Conservation (phyloP, 1,140 invertebrate genomes). For the Polypedilum vanderplanki region DNA sequence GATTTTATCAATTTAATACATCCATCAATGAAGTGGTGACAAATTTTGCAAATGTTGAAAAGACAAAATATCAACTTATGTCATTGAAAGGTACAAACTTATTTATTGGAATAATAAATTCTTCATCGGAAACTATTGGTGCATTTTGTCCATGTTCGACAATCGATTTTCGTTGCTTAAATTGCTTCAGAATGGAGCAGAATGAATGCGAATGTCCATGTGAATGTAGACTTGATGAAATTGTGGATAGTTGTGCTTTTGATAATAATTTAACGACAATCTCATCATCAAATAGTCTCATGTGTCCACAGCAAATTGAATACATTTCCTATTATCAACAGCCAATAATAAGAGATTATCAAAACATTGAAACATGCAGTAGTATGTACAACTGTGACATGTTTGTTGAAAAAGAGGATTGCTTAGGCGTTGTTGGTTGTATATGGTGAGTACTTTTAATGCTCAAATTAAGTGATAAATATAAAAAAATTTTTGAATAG, state of each 20-base stretch:
- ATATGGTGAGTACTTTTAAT: slow-evolving; percentile 57
- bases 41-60: slow-evolving; percentile 80
- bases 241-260: slow-evolving; percentile 33
- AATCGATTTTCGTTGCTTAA: slow-evolving; percentile 79
- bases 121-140: slow-evolving; percentile 56
- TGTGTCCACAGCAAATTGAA: slow-evolving; percentile 39
- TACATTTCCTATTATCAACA: neutral
- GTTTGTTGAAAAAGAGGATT: slow-evolving; percentile 63
- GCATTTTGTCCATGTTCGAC: slow-evolving; percentile 92
- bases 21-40: slow-evolving; percentile 66
- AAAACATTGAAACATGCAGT: neutral
- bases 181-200: slow-evolving; percentile 91
- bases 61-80: slow-evolving; percentile 80
- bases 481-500: too few relatives aligned
- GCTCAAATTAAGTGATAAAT: neutral
- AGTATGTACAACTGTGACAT: slow-evolving; percentile 60
- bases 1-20: slow-evolving; percentile 77
- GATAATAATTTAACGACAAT: slow-evolving; percentile 41
- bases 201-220: slow-evolving; percentile 93
- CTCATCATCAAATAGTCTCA: slow-evolving; percentile 35
- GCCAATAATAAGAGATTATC: neutral
- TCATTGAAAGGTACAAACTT: slow-evolving; percentile 76
- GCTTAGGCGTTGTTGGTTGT: slow-evolving; percentile 78
- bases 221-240: slow-evolving; percentile 70
- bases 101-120: slow-evolving; percentile 82